Percentiles rank a stretch among this genome's conserved stretches.
Conservation (phyloP, 53 echinoderm and acorn worm species). For the Stichopus horrens region DNA sequence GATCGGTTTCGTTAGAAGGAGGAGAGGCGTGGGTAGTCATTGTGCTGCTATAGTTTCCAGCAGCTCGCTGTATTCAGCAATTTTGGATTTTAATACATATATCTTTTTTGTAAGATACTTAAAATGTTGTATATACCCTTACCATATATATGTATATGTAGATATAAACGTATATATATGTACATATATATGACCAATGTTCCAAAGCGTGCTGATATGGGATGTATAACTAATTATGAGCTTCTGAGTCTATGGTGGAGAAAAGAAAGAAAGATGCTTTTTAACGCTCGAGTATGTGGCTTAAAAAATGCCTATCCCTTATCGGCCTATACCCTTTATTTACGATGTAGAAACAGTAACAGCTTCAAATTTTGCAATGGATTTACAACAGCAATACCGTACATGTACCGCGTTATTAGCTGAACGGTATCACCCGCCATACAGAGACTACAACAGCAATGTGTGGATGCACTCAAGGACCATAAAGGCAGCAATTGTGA, state of each 20-base stretch:
- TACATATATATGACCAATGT: slow-evolving; percentile 51
- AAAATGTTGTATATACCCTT: slow-evolving; percentile 53
- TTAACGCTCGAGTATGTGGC: too few species aligned
- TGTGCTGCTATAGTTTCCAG: too few species aligned
- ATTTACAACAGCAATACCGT: too few species aligned
- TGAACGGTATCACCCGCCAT: too few species aligned
- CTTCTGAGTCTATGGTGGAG: not conserved
- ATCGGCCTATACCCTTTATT: too few species aligned
- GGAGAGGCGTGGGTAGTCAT: not conserved
- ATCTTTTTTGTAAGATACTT: slow-evolving; percentile 22
- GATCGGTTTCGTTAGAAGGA: not conserved
- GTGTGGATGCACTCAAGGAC: too few species aligned
- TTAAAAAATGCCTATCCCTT: too few species aligned
- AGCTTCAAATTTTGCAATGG: too few species aligned
- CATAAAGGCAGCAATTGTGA: too few species aligned
- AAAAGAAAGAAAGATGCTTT: not conserved
- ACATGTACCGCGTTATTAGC: too few species aligned
- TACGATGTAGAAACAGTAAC: too few species aligned
- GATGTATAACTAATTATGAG: not conserved
- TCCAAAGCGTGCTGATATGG: not conserved
- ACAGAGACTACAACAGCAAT: too few species aligned
- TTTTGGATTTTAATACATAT: not conserved
- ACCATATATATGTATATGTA: slow-evolving; percentile 56
- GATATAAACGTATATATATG: slow-evolving; percentile 38
- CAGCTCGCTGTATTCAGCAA: slow-evolving; percentile 31